These are phyloP conservation scores for Agrochola lychnidis DNA, from an alignment of 2,888 invertebrate species.

Conservation along the genomic window DNA sequence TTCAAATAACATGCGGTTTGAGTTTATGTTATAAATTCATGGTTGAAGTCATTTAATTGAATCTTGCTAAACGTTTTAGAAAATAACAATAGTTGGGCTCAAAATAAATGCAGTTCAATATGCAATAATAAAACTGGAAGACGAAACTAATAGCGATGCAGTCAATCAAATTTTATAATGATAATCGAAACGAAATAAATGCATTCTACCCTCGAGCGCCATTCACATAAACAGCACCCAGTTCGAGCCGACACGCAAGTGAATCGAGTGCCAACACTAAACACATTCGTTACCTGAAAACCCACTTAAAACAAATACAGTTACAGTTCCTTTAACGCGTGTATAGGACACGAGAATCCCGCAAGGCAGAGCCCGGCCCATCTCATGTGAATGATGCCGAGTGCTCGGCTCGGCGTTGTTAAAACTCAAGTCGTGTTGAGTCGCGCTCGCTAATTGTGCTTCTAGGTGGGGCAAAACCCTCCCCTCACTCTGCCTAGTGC, in stretches of 20 bases:
- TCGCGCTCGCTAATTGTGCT: conserved; percentile 89
- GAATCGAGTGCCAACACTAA: conserved; percentile 46
- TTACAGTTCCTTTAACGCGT: conserved; percentile 76
- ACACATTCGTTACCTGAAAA: conserved; percentile 66
- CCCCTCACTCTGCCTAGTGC: conserved; percentile 75
- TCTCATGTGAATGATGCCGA: conserved; percentile 87
- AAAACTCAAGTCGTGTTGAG: conserved; percentile 90
- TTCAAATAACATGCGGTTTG: conserved; percentile 34
- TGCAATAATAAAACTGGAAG: conserved; percentile 14
- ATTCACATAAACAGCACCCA: conserved; percentile 14
- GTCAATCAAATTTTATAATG: conserved; percentile 18
- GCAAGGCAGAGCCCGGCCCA: conserved; percentile 76
- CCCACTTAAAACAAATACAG: conserved; percentile 70
- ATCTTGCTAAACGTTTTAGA: not conserved
- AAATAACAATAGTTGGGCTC: not conserved
- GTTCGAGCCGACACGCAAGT: conserved; percentile 28
- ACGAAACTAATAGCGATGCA: not conserved
- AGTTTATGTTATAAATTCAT: conserved; percentile 13
- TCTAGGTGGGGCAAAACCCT: conserved; percentile 75
- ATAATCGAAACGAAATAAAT: conserved; percentile 30
- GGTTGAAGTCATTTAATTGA: conserved; percentile 3
- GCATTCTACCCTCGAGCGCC: not conserved
- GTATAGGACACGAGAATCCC: conserved; percentile 77
- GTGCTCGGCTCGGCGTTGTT: conserved; percentile 87
- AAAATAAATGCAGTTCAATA: not conserved